Evolutionary conservation across 2,888 invertebrate genomes (phyloP).

Genomic region (Hypomecis atomaria): DNA sequence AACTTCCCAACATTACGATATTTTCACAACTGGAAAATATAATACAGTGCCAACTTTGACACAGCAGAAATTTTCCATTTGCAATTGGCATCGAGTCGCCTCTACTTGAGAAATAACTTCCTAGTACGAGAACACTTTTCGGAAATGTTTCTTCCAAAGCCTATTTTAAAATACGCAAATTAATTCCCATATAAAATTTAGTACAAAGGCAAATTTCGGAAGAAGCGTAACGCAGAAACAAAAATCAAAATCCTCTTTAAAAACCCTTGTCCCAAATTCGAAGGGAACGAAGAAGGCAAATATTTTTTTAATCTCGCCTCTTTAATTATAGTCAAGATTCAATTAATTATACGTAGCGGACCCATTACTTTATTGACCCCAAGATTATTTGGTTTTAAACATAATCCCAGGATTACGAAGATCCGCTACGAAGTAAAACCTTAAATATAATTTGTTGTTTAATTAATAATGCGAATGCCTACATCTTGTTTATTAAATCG

Average conservation of each 20-base stretch:
- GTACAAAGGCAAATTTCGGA: constrained; percentile 63
- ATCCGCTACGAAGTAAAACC: background rate
- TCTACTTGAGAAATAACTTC: constrained; percentile 34
- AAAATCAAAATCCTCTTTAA: constrained; percentile 54
- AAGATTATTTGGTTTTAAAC: constrained; percentile 16
- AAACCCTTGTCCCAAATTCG: constrained; percentile 49
- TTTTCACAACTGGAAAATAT: constrained; percentile 15
- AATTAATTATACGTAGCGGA: constrained; percentile 30
- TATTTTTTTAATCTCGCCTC: constrained; percentile 40
- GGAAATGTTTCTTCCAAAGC: constrained; percentile 45
- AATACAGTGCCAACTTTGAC: constrained; percentile 18
- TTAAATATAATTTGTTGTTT: constrained; percentile 11
- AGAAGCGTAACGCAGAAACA: constrained; percentile 55
- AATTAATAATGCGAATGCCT: constrained; percentile 8
- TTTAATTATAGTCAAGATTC: constrained; percentile 33
- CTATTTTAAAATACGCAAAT: constrained; percentile 45
- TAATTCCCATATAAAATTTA: constrained; percentile 48
- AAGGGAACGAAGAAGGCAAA: constrained; percentile 50
- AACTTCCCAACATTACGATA: constrained; percentile 1
- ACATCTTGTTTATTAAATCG: constrained; percentile 9
- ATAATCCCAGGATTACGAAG: constrained; percentile 23
- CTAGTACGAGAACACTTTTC: constrained; percentile 32
- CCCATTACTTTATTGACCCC: constrained; percentile 18
- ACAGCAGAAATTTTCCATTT: constrained; percentile 33
- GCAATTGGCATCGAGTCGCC: constrained; percentile 31